These are phyloP conservation scores for Acronicta alni DNA, from an alignment of 2,888 invertebrate genomes.

Conservation along the genomic window DNA sequence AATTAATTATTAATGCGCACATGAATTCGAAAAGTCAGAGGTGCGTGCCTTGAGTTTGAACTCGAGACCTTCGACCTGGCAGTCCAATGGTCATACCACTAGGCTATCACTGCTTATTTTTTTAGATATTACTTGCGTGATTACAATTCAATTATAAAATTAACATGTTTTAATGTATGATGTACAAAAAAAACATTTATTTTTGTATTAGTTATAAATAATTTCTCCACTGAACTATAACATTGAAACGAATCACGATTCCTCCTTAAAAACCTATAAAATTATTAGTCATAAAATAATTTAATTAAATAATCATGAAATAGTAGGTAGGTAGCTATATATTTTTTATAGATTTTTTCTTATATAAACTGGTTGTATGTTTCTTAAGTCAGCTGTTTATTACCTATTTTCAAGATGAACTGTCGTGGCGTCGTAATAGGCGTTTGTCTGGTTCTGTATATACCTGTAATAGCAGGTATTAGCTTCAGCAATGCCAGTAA, in stretches of 20 bases:
- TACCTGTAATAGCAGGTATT: neutral
- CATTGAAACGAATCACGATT: neutral
- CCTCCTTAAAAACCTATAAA: neutral
- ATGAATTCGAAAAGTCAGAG: no score
- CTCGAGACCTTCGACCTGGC: no score
- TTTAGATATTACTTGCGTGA: no score
- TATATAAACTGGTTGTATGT: neutral
- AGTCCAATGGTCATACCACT: no score
- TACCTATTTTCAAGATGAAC: neutral
- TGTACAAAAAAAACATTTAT: no score
- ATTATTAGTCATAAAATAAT: neutral
- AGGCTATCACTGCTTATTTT: no score
- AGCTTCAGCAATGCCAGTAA: neutral
- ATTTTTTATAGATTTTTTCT: neutral
- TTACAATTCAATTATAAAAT: constrained; percentile 18
- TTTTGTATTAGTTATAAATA: no score
- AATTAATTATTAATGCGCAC: no score
- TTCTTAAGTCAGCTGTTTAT: neutral
- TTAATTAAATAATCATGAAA: neutral
- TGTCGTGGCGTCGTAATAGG: neutral
- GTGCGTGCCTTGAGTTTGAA: no score
- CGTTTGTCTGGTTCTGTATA: neutral
- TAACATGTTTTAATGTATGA: no score
- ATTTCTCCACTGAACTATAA: no score
- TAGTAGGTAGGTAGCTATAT: neutral